Percentiles rank a stretch among this genome's conserved stretches.
These are phyloP conservation scores for Gadopsis marmoratus DNA, from an alignment of 2,797 vertebrate genomes.

Conservation along the genomic window DNA sequence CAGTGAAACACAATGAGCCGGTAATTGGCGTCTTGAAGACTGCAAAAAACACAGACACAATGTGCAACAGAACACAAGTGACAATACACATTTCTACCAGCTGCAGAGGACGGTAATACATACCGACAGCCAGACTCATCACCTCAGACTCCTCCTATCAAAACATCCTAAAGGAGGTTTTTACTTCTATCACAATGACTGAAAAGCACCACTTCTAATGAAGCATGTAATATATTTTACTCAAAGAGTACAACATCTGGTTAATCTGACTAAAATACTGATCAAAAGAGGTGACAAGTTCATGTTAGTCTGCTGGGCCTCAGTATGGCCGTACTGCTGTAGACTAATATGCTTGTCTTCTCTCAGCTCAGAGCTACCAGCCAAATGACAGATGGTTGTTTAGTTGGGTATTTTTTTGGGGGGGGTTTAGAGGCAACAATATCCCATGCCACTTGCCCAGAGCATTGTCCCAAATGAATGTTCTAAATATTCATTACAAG, in stretches of 20 bases:
- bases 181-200: background rate
- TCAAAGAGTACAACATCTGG: conserved; percentile 1
- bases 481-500: conserved; percentile 56
- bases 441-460: conserved; percentile 54
- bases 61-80: conserved; percentile 16
- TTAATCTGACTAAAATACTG: conserved; percentile 8
- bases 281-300: conserved; percentile 23
- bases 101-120: background rate
- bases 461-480: conserved; percentile 64
- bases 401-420: conserved; percentile 12
- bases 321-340: background rate
- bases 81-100: background rate
- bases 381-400: conserved; percentile 70
- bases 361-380: conserved; percentile 18
- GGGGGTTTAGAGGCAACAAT: conserved; percentile 4
- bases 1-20: conserved; percentile 68
- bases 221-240: background rate
- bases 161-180: background rate
- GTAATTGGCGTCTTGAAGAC: conserved; percentile 62
- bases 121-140: background rate
- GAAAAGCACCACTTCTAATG: background rate
- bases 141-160: background rate
- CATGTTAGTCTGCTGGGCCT: conserved; percentile 6
- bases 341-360: background rate
- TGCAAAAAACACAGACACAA: conserved; percentile 5